Percentiles rank a stretch among this genome's conserved stretches.
Conservation (phyloP, 2,797 vertebrate genomes). For the Myotis vivesi region DNA sequence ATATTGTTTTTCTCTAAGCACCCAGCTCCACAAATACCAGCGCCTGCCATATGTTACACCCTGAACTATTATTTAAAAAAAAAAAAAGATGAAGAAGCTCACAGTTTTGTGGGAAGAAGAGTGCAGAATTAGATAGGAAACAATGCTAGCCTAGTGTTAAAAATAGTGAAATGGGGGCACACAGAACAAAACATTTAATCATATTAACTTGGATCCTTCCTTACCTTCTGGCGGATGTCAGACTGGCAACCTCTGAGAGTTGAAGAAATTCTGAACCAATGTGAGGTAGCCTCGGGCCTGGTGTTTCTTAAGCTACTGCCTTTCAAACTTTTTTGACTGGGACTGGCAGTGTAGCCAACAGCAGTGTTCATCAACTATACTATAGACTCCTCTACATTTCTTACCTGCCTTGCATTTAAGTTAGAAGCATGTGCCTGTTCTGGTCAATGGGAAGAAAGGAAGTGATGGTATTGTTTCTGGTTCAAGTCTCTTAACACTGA, state of each 20-base stretch:
- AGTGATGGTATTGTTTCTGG: neutral
- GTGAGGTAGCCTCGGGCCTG: neutral
- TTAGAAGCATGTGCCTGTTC: neutral
- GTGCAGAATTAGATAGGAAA: neutral
- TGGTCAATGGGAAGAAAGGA: neutral
- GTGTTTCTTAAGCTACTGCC: neutral
- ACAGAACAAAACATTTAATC: neutral
- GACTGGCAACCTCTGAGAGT: neutral
- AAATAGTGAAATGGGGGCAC: neutral
- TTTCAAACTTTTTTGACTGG: conserved; percentile 17
- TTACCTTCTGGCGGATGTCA: neutral
- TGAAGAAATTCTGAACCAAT: neutral
- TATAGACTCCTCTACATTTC: neutral
- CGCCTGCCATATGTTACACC: neutral
- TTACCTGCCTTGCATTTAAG: neutral
- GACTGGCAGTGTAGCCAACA: neutral
- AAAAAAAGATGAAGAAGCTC: conserved; percentile 9
- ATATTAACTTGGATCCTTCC: neutral
- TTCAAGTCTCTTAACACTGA: neutral
- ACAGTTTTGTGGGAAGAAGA: neutral
- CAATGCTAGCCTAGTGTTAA: neutral
- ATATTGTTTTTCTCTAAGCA: neutral
- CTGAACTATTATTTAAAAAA: neutral
- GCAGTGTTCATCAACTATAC: neutral
- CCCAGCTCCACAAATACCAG: neutral